Conservation (phyloP, 2,113 vertebrate species). For the Athene noctua region DNA sequence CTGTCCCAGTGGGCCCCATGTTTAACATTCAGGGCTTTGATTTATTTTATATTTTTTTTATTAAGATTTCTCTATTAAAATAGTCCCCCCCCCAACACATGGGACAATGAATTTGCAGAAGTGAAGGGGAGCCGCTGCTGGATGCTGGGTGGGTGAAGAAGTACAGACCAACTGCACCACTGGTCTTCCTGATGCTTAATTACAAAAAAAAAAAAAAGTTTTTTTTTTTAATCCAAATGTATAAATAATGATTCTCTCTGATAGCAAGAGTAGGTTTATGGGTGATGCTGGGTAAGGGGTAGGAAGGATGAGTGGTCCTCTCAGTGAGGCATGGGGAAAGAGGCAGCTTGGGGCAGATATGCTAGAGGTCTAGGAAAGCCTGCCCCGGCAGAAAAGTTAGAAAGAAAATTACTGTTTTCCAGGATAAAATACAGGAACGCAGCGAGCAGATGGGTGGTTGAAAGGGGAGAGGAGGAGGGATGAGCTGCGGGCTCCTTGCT, state of each 20-base stretch:
- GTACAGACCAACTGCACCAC: not conserved
- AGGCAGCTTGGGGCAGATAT: rapidly evolving
- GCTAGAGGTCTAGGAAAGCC: not conserved
- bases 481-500: not conserved
- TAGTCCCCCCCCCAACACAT: rapidly evolving
- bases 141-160: rapidly evolving
- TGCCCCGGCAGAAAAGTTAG: not conserved
- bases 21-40: not conserved
- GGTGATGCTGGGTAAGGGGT: not conserved
- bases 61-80: not conserved
- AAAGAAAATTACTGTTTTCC: not conserved
- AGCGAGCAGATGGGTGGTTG: not conserved
- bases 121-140: not conserved
- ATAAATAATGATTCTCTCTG: not conserved
- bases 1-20: not conserved
- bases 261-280: not conserved
- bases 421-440: not conserved
- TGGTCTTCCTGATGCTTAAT: not conserved
- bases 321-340: not conserved
- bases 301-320: not conserved
- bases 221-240: not conserved
- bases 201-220: too few species aligned
- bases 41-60: not conserved
- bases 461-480: not conserved
- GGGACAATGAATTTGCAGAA: not conserved